Base-by-base conservation (phyloP, 2,888 invertebrate species). In the Caenorhabditis japonica region DNA sequence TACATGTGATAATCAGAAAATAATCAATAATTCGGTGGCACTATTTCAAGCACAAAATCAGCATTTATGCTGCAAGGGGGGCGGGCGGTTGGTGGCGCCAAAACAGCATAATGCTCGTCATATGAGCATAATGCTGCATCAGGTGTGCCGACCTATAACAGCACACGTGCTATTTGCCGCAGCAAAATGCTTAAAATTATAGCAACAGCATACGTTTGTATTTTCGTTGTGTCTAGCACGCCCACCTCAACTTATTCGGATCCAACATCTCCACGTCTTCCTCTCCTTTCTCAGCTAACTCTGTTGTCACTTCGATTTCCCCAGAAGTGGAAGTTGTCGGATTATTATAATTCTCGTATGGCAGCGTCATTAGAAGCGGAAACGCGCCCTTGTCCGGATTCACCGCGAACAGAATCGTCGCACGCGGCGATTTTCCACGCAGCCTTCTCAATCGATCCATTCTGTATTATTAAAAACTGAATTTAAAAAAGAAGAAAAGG, bases 331-430 rank as follows among this genome's bases (percentile, higher is more conserved):
- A 51, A 36, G 68, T 59, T 25, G 52, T 59, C 53, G 55, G 61
- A 43, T 55, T 55, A 19, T 66, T 51, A 21, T 58, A 52, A 51
- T 69, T 69, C 47, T 75, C 75, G 21, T 75, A 75, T 4, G 75
- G 75, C 52, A 75, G 46, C 30, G 75, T 75, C 75, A 75, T 75
- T 21, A 75, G 59, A 17, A 75, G 51, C 15, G 75, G 75, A 38
- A 75, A 75, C 15, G 75, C 75, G 52, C 75, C 75, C 21, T 58
- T 62, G 38, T 75, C 75, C 55, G 75, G 75, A 41, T 75, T 68
- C 44, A 75, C 64, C 41, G 75, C 75, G 55, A 70, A 47, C 61
- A 75, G 38, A 21, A 75, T 66, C 0, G 75, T 66, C 27, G 75
- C 75, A 15, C 75, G 69, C 44, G 75, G 75, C 33, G 68, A 43